A percentile compares a stretch with the other conserved stretches of the same genome.
phyloP scores from a whole-genome alignment of 2,797 vertebrate genomes.

The Cossypha polioptera region DNA sequence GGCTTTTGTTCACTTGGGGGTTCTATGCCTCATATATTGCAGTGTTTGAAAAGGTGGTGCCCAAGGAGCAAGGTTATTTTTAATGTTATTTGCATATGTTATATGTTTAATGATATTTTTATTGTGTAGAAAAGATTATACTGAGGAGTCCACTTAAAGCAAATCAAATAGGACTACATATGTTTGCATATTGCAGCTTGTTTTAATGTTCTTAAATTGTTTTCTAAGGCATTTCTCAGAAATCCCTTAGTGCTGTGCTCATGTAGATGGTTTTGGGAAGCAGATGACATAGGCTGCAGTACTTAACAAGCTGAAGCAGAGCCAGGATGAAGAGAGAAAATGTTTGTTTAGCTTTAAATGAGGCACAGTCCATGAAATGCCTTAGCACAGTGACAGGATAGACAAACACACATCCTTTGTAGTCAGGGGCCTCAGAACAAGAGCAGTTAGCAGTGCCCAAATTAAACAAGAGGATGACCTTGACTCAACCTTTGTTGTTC shows the following conservation, averaged over 20 bases:
- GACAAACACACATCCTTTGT: neutral
- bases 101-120: neutral
- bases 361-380: neutral
- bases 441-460: neutral
- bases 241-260: neutral
- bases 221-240: neutral
- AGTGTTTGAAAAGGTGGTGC: neutral
- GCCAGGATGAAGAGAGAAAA: conserved; percentile 58
- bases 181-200: neutral
- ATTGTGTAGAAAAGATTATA: neutral
- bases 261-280: conserved; percentile 2
- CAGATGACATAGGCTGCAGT: conserved; percentile 10
- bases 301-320: conserved; percentile 29
- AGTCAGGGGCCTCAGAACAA: neutral
- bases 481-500: neutral
- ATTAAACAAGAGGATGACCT: neutral
- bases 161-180: conserved; percentile 23
- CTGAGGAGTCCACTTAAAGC: conserved; percentile 3
- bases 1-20: neutral
- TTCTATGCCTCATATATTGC: neutral
- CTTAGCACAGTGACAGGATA: neutral
- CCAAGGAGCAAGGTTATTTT: neutral
- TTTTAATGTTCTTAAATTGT: conserved; percentile 40
- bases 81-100: neutral
- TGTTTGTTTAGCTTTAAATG: conserved; percentile 59